These are phyloP conservation scores for Xenopus petersii DNA, from an alignment of 2,797 vertebrate species.

Conservation along the genomic window DNA sequence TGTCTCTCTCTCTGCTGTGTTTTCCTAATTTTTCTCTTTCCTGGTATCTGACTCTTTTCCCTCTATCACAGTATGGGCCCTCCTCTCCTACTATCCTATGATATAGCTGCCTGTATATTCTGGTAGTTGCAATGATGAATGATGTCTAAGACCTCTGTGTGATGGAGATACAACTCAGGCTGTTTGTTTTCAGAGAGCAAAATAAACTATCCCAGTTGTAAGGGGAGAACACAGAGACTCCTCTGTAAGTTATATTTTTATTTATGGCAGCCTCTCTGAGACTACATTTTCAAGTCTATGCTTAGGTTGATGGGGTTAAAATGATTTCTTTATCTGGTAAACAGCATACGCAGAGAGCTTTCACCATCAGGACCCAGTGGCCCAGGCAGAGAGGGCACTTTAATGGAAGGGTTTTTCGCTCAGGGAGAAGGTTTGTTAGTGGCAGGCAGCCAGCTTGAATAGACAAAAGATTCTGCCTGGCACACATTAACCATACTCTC, in stretches of 20 bases:
- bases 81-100: constrained; percentile 29
- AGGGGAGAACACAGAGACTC: constrained; percentile 21
- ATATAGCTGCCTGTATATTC: constrained; percentile 42
- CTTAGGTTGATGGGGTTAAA: constrained; percentile 18
- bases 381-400: background rate
- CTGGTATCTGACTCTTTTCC: constrained; percentile 45
- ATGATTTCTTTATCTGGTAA: background rate
- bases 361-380: background rate
- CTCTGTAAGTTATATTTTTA: constrained; percentile 38
- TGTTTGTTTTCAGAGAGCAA: constrained; percentile 67
- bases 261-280: constrained; percentile 16
- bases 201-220: constrained; percentile 57
- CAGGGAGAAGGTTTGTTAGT: constrained; percentile 2
- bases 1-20: background rate
- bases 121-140: constrained; percentile 59
- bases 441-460: constrained; percentile 13
- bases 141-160: constrained; percentile 64
- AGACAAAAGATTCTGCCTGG: constrained; percentile 1
- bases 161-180: constrained; percentile 68
- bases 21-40: background rate
- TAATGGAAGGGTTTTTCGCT: background rate
- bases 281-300: constrained; percentile 9
- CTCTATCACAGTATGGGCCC: constrained; percentile 46
- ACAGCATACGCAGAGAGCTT: no score
- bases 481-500: constrained; percentile 26